These are phyloP conservation scores for Therioaphis trifolii DNA, from an alignment of 2,888 invertebrate genomes.

Conservation along the genomic window DNA sequence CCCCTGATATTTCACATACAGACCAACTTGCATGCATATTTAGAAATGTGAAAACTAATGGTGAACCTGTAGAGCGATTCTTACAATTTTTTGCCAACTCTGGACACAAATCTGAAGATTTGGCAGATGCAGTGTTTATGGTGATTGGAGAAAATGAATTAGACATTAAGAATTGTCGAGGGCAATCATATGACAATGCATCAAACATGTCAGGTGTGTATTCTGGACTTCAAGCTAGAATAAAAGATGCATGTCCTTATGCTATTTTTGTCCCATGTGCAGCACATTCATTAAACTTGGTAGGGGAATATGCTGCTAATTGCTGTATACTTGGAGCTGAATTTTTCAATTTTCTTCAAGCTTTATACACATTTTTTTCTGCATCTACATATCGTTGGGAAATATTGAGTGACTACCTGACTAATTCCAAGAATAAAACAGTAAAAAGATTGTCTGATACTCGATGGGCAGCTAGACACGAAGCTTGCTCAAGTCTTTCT, in stretches of 20 bases:
- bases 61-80: conserved; percentile 65
- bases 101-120: conserved; percentile 65
- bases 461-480: conserved; percentile 5
- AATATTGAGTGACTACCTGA: conserved; percentile 23
- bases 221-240: conserved; percentile 64
- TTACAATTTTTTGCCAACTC: conserved; percentile 42
- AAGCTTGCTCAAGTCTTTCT: conserved; percentile 1
- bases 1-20: too few relatives aligned
- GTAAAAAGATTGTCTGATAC: conserved; percentile 14
- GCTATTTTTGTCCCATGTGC: conserved; percentile 62
- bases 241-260: conserved; percentile 63
- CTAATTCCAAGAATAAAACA: conserved; percentile 5
- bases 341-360: conserved; percentile 4
- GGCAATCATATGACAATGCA: conserved; percentile 66
- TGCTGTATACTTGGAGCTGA: conserved; percentile 39
- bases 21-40: too few relatives aligned
- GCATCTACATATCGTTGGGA: conserved; percentile 19
- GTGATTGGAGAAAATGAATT: conserved; percentile 7
- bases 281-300: too few relatives aligned
- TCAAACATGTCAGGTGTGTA: conserved; percentile 65
- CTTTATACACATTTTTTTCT: conserved; percentile 4
- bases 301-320: conserved; percentile 28
- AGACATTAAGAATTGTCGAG: too few relatives aligned
- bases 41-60: conserved; percentile 64
- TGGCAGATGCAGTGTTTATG: conserved; percentile 63